These are phyloP conservation scores for Nomada ruficornis DNA, from an alignment of 2,888 invertebrate species.

Conservation along the genomic window DNA sequence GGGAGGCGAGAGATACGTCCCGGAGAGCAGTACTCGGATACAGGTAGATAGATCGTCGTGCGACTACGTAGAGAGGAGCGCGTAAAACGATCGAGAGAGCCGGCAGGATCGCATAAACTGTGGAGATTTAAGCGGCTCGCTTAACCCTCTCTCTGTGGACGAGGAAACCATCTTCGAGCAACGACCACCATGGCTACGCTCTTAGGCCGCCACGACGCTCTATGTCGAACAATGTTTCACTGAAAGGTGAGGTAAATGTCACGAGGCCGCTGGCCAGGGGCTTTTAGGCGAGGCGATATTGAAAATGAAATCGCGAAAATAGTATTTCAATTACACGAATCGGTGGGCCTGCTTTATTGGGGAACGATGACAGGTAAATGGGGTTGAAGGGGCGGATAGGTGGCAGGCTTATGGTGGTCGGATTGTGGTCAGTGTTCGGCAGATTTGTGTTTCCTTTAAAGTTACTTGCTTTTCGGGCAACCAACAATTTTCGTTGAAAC, in stretches of 20 bases:
- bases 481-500: no score
- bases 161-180: constrained; percentile 69
- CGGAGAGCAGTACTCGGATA: constrained; percentile 65
- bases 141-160: constrained; percentile 55
- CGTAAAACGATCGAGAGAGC: constrained; percentile 73
- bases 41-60: constrained; percentile 74
- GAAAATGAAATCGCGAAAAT: constrained; percentile 60
- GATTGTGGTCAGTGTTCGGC: no score
- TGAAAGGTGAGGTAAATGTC: constrained; percentile 57
- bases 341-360: constrained; percentile 22
- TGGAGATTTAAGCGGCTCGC: constrained; percentile 70
- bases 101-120: constrained; percentile 73
- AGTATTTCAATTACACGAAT: constrained; percentile 48
- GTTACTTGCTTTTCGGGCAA: no score
- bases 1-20: constrained; percentile 74
- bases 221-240: constrained; percentile 56
- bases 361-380: constrained; percentile 32
- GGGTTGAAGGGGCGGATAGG: constrained; percentile 16
- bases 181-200: constrained; percentile 69
- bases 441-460: no score
- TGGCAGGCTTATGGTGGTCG: not conserved
- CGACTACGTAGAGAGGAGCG: constrained; percentile 67
- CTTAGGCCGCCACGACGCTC: constrained; percentile 36
- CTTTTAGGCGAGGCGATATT: constrained; percentile 57
- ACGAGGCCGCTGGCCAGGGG: constrained; percentile 18